Percentiles rank a stretch among this genome's conserved stretches.
phyloP scores from a whole-genome alignment of 2,113 vertebrate genomes.

The Benitochromis conjunctus region DNA sequence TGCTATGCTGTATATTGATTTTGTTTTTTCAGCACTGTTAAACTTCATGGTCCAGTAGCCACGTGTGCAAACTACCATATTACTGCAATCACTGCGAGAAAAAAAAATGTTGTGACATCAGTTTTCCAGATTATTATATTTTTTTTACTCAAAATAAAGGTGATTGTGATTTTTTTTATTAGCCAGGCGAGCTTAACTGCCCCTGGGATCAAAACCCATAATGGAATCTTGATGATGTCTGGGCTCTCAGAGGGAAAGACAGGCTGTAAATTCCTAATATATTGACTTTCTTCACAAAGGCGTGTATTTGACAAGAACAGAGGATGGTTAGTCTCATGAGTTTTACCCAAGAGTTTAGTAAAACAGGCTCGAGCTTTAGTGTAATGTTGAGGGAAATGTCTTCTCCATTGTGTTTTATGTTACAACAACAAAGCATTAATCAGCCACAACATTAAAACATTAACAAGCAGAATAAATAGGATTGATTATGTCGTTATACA shows the following conservation, averaged over 20 bases:
- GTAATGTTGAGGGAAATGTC: background rate
- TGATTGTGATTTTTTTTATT: background rate
- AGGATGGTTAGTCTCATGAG: background rate
- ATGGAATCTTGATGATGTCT: background rate
- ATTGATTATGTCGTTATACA: background rate
- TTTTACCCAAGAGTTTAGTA: background rate
- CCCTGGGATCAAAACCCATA: background rate
- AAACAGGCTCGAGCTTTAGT: background rate
- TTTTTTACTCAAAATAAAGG: background rate
- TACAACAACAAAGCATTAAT: background rate
- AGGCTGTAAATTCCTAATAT: background rate
- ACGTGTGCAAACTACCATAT: background rate
- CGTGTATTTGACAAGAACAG: background rate
- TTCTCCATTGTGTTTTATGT: background rate
- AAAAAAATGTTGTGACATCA: background rate
- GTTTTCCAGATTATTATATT: background rate
- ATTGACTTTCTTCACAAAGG: background rate
- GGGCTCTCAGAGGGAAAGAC: background rate
- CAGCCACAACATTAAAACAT: background rate
- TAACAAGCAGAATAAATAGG: background rate
- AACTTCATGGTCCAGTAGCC: background rate
- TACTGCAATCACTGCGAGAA: background rate
- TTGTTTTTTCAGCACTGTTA: background rate
- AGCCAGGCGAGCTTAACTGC: background rate
- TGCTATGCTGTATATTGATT: background rate